Evolutionary conservation across 2,797 vertebrate genomes (phyloP), one percentile per base, ranked within the genome.

Genomic region (Brotula barbata): DNA sequence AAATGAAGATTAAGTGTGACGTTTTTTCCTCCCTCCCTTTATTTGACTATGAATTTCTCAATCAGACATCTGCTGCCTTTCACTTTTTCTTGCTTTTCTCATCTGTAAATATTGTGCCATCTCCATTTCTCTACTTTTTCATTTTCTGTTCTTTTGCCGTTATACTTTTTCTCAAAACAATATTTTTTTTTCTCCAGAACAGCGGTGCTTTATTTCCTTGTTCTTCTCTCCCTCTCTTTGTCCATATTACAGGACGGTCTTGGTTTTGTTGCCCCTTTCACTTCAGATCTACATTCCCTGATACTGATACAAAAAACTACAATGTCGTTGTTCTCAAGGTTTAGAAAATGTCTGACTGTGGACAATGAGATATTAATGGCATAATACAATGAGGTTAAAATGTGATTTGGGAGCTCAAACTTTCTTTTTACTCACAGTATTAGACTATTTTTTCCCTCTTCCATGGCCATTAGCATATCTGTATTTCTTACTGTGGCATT

Each of bases 1-100:
- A 12, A 57, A 54, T 5, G 25, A 44, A 20, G 49, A 45, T 40
- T 9, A 66, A 77, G 64, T 11, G 9, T 16, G 40, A 73, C 52
- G 33, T 58, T 70, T 66, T 65, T 68, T 8, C n/a, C 40, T 59
- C 5, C 15, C 13, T 21, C 17, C 16, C 41, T 25, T 43, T 14
- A 51, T 64, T 57, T 6, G n/a, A 51, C 22, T 13, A 28, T 3
- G 14, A 23, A 64, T 8, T 46, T 44, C 60, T 58, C 47, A 37
- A 8, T 23, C n/a, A 54, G 37, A 62, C 53, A 69, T 11, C 3
- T 22, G 21, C 17, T 34, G 36, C 33, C 14, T 45, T 33, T 8
- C 12, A 16, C 34, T 17, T 23, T 9, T 51, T 21, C 11, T 14
- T 44, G 25, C 52, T 60, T 49, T 58, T 51, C 14, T 51, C 40